Evolutionary conservation across 1,140 invertebrate genomes (phyloP).

Genomic region (Sinella curviseta): DNA sequence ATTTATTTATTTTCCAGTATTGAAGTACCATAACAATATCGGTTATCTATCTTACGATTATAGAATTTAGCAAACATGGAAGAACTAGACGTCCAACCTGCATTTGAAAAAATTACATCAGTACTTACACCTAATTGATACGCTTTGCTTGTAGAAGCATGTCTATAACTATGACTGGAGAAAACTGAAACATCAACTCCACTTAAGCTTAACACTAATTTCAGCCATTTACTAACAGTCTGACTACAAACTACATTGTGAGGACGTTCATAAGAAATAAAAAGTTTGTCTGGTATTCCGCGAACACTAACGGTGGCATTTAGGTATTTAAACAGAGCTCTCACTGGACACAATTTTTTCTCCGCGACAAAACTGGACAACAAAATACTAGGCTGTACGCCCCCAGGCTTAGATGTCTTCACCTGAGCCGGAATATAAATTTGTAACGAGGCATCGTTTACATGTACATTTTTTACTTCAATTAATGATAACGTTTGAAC

Average conservation of each 20-base stretch:
- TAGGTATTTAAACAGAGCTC: neutral
- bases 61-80: constrained; percentile 3
- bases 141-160: neutral
- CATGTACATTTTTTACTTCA: constrained; percentile 4
- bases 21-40: neutral
- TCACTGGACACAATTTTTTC: constrained; percentile 1
- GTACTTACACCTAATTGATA: neutral
- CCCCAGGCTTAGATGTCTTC: constrained; percentile 16
- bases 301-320: neutral
- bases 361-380: neutral
- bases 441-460: neutral
- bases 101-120: neutral
- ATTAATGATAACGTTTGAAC: constrained; percentile 27
- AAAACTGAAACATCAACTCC: constrained; percentile 26
- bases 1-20: too few species aligned
- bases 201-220: neutral
- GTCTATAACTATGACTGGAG: constrained; percentile 22
- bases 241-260: neutral
- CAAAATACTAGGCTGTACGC: neutral
- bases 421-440: neutral
- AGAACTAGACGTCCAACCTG: neutral
- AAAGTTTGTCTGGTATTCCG: neutral
- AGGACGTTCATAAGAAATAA: neutral
- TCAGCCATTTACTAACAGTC: constrained; percentile 5
- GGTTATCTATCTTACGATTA: neutral